Conservation (phyloP, 2,888 invertebrate genomes). For the Phytoseiulus persimilis region DNA sequence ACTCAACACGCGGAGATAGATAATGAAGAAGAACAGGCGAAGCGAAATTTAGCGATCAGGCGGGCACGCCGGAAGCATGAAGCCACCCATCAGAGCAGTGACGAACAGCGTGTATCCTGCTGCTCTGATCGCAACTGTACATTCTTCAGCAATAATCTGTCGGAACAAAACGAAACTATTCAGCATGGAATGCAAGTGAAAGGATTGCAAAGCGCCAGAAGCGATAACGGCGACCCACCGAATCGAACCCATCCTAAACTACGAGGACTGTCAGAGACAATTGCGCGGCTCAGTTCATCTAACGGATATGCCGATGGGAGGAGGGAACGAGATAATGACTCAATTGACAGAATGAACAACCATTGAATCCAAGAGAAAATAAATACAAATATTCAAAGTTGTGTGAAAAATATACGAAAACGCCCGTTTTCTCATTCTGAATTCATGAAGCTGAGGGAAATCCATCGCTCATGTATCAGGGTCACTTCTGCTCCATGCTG, state of each 20-base stretch:
- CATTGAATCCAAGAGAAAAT: not conserved
- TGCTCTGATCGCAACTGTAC: slow-evolving; percentile 36
- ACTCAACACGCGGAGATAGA: not conserved
- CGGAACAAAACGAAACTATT: not conserved
- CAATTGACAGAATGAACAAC: not conserved
- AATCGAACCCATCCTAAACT: not conserved
- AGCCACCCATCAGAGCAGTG: not conserved
- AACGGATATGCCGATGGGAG: not conserved
- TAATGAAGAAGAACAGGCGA: not conserved
- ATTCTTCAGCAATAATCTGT: slow-evolving; percentile 33
- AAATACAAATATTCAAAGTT: not conserved
- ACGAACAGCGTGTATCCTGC: not conserved
- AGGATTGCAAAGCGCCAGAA: not conserved
- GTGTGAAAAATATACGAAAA: not conserved
- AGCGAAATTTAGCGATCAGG: not conserved
- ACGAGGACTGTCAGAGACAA: not conserved
- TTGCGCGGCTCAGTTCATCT: not conserved
- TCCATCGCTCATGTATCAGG: too few species aligned
- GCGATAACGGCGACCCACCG: not conserved
- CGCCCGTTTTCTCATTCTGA: not conserved
- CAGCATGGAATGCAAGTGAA: not conserved
- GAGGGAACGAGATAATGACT: not conserved
- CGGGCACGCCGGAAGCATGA: not conserved
- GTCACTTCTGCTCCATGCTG: too few species aligned
- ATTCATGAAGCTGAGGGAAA: too few species aligned